Conservation (phyloP, 2,113 vertebrate genomes). For the Rhipidura dahli region DNA sequence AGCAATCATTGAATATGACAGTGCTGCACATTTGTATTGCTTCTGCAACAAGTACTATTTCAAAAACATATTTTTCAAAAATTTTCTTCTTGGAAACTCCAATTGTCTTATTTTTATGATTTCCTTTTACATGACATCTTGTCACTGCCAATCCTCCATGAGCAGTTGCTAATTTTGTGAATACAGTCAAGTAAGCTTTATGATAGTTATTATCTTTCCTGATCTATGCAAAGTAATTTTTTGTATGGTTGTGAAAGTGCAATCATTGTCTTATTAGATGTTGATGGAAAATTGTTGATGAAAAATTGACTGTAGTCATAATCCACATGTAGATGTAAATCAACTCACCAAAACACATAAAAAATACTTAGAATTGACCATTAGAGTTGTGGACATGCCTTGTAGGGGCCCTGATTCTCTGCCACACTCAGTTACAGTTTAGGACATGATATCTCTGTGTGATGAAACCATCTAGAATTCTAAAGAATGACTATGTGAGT, state of each 20-base stretch:
- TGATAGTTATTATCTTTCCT: neutral
- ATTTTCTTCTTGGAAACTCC: neutral
- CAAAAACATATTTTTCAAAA: neutral
- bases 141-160: neutral
- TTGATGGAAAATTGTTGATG: neutral
- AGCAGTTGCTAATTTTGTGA: neutral
- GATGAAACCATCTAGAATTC: neutral
- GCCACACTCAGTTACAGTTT: neutral
- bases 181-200: neutral
- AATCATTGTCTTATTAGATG: neutral
- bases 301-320: neutral
- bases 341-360: neutral
- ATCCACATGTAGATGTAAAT: neutral
- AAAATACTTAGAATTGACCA: neutral
- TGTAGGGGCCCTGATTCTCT: neutral
- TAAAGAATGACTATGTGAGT: neutral
- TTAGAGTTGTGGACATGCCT: neutral
- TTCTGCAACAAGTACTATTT: neutral
- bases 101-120: neutral
- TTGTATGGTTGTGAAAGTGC: neutral
- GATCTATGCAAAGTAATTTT: neutral
- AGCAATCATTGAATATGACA: neutral
- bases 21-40: neutral
- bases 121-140: neutral
- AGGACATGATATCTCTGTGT: neutral